phyloP scores from a whole-genome alignment of 2,113 vertebrate species.

The Suncus etruscus region DNA sequence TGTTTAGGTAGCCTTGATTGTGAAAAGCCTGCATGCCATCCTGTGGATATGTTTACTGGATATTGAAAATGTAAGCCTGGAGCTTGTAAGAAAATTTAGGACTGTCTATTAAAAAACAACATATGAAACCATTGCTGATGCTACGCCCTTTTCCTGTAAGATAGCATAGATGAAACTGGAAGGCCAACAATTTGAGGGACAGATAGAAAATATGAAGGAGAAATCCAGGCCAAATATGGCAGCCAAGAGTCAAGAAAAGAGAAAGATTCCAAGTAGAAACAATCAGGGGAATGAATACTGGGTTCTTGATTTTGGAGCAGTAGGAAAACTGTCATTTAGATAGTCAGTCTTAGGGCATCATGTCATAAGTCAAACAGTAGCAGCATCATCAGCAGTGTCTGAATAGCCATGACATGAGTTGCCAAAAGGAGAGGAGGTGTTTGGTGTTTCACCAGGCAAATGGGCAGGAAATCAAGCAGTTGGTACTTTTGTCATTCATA shows the following conservation, averaged over 20 bases:
- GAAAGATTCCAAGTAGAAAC: not conserved
- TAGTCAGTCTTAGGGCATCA: not conserved
- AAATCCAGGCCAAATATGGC: not conserved
- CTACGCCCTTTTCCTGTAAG: not conserved
- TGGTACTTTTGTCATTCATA: conserved; percentile 3
- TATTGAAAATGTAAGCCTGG: not conserved
- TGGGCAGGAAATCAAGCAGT: not conserved
- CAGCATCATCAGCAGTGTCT: not conserved
- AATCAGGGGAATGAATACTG: not conserved
- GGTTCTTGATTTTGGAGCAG: conserved; percentile 11
- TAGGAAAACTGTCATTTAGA: not conserved
- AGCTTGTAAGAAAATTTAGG: not conserved
- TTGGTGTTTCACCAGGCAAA: conserved; percentile 3
- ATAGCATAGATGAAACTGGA: not conserved
- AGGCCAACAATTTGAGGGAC: not conserved
- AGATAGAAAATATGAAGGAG: not conserved
- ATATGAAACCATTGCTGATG: not conserved
- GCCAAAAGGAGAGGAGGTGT: not conserved
- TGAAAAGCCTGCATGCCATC: not conserved
- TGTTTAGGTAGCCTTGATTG: not conserved
- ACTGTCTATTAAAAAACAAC: not conserved
- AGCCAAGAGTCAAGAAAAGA: not conserved
- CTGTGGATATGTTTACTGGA: not conserved
- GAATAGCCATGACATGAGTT: not conserved
- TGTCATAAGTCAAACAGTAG: not conserved